Evolutionary conservation across 2,888 invertebrate genomes (phyloP).

Genomic region (Macrosiphum euphorbiae): DNA sequence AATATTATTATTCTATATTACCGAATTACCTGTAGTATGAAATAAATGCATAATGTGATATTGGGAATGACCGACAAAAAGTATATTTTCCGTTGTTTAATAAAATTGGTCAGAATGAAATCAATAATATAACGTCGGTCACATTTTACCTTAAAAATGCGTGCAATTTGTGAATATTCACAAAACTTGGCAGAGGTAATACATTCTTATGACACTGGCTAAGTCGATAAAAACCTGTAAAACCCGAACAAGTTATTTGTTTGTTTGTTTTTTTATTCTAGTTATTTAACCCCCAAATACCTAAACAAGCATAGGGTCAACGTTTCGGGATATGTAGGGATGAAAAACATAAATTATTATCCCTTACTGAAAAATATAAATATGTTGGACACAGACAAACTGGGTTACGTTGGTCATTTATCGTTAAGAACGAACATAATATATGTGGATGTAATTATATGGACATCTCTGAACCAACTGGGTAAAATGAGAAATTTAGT

Average conservation of each 20-base stretch:
- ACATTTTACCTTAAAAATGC: conserved; percentile 9
- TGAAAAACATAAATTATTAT: conserved; percentile 53
- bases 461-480: background rate
- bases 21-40: background rate
- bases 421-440: conserved; percentile 21
- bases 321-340: conserved; percentile 29
- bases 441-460: background rate
- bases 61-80: background rate
- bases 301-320: background rate
- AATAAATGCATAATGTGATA: background rate
- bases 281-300: conserved; percentile 4
- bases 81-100: conserved; percentile 20
- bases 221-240: conserved; percentile 45
- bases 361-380: conserved; percentile 18
- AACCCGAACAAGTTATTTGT: conserved; percentile 25
- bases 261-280: conserved; percentile 26
- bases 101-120: conserved; percentile 25
- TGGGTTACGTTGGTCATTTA: background rate
- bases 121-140: background rate
- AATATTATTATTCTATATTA: background rate
- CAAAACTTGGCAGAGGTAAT: conserved; percentile 39
- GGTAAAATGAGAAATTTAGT: background rate
- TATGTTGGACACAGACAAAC: conserved; percentile 2
- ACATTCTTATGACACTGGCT: conserved; percentile 48
- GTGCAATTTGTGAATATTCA: background rate